Percentiles rank a stretch among this genome's conserved stretches.
These are phyloP conservation scores for Drosophila colorata DNA, from an alignment of 2,888 invertebrate genomes.

Conservation along the genomic window DNA sequence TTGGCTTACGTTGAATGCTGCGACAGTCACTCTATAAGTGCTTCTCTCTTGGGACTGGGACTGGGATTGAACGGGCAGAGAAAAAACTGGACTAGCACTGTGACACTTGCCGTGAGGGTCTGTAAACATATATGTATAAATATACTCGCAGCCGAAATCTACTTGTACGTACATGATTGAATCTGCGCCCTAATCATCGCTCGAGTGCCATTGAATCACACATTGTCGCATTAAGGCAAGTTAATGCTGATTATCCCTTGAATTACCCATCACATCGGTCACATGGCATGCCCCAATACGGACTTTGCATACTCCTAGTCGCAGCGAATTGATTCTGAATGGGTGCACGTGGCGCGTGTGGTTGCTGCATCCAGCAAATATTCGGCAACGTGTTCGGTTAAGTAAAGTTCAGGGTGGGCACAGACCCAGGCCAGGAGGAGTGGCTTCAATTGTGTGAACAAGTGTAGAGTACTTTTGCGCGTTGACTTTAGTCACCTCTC, in stretches of 20 bases:
- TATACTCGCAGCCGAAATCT: neutral
- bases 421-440: neutral
- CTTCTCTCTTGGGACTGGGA: slow-evolving; percentile 49
- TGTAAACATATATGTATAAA: neutral
- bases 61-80: slow-evolving; percentile 17
- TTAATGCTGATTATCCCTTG: slow-evolving; percentile 58
- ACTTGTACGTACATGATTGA: slow-evolving; percentile 27
- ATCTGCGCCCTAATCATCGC: slow-evolving; percentile 57
- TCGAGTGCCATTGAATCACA: slow-evolving; percentile 61
- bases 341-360: slow-evolving; percentile 75
- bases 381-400: slow-evolving; percentile 23
- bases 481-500: slow-evolving; percentile 40
- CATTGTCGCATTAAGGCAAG: slow-evolving; percentile 56
- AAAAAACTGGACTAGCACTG: slow-evolving; percentile 14
- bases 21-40: slow-evolving; percentile 61
- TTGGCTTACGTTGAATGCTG: slow-evolving; percentile 53
- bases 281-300: slow-evolving; percentile 13
- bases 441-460: slow-evolving; percentile 27
- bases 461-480: slow-evolving; percentile 43
- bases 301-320: slow-evolving; percentile 31
- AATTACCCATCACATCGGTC: slow-evolving; percentile 47
- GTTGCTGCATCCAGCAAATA: slow-evolving; percentile 37
- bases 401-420: slow-evolving; percentile 10
- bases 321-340: slow-evolving; percentile 81
- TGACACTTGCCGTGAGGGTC: slow-evolving; percentile 1